Evolutionary conservation across 2,888 invertebrate genomes (phyloP).

Genomic region (Apocheima hispidaria): DNA sequence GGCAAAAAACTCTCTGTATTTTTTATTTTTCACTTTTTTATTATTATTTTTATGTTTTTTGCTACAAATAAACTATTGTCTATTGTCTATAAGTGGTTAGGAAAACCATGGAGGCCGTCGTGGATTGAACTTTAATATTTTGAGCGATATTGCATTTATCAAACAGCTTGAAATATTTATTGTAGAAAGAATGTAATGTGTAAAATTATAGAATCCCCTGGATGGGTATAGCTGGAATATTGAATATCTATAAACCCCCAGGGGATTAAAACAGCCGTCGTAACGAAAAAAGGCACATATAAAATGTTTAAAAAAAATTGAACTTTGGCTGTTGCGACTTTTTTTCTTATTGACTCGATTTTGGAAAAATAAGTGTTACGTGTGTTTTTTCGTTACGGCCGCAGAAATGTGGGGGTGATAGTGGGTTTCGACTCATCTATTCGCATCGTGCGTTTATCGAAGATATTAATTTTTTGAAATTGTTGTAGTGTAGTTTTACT

Average conservation of each 20-base stretch:
- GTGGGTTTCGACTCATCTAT: slow-evolving; percentile 24
- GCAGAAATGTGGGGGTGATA: neutral
- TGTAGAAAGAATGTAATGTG: neutral
- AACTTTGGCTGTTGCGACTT: too few relatives aligned
- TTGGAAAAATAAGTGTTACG: too few relatives aligned
- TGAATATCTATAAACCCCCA: too few relatives aligned
- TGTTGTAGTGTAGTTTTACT: slow-evolving; percentile 35
- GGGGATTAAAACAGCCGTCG: too few relatives aligned
- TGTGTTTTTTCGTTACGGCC: too few relatives aligned
- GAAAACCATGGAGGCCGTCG: neutral
- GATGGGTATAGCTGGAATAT: neutral
- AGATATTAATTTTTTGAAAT: slow-evolving; percentile 41
- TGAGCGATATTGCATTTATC: neutral
- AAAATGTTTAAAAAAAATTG: too few relatives aligned
- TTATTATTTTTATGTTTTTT: too few relatives aligned
- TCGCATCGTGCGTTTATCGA: slow-evolving; percentile 34
- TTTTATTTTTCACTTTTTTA: too few relatives aligned
- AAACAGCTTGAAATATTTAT: neutral
- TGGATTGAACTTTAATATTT: neutral
- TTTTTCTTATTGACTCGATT: too few relatives aligned
- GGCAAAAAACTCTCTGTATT: too few relatives aligned
- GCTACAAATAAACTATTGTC: too few relatives aligned
- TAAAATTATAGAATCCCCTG: neutral
- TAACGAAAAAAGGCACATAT: too few relatives aligned
- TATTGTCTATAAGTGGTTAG: neutral